Conservation (phyloP, 2,113 vertebrate species). For the Gnathonemus longibarbis region DNA sequence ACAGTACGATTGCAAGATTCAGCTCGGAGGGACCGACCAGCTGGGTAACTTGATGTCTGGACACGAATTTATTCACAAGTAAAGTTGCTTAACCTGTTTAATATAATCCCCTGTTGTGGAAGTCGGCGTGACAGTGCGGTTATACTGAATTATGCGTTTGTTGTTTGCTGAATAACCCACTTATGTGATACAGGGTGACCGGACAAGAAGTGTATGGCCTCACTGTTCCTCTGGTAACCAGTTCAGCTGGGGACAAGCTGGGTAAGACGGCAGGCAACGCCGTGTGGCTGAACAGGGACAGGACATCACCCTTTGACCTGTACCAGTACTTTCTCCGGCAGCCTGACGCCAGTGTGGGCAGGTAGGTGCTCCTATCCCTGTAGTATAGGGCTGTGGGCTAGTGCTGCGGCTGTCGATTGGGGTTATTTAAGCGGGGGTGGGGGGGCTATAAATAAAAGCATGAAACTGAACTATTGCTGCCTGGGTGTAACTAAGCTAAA, state of each 20-base stretch:
- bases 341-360: conserved; percentile 68
- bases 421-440: not conserved
- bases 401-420: not conserved
- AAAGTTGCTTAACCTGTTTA: conserved; percentile 16
- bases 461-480: too few relatives aligned
- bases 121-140: not conserved
- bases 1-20: conserved; percentile 74
- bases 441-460: not conserved
- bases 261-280: conserved; percentile 94
- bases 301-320: conserved; percentile 86
- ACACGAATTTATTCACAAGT: conserved; percentile 85
- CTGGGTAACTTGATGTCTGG: conserved; percentile 91
- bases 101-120: not conserved
- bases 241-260: conserved; percentile 80
- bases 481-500: too few relatives aligned
- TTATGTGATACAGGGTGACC: conserved; percentile 60
- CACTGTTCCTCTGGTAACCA: conserved; percentile 85
- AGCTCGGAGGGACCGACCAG: conserved; percentile 91
- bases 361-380: conserved; percentile 51
- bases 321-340: conserved; percentile 92
- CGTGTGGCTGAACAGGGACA: conserved; percentile 84
- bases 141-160: not conserved
- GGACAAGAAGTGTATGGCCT: conserved; percentile 86
- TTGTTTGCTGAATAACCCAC: not conserved
- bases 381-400: not conserved